Evolutionary conservation across 1,140 invertebrate genomes (phyloP), one percentile per base, ranked within the genome.

Genomic region (Batillaria attramentaria): DNA sequence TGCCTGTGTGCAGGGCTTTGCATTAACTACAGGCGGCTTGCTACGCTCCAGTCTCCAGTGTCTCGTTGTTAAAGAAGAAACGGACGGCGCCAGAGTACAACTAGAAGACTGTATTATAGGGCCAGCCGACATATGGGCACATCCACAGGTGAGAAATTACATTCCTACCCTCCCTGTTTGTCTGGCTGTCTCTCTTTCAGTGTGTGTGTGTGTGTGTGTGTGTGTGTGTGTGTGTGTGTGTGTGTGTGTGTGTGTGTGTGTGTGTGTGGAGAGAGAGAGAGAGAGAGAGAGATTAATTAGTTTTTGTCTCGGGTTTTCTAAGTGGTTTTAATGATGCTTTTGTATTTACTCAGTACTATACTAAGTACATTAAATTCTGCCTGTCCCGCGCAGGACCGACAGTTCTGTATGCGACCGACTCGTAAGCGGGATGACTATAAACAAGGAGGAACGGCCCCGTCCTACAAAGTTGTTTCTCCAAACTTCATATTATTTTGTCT

Each of bases 31-130:
- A 0, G 74, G 81, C 16, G 65, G 76, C 5, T 39, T 72, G n/a
- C 77, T 86, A 16, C 62, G 78, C n/a, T 79, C 84, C 35, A 72
- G 79, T 43, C 73, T 86, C 24, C 83, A 84, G 43, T 86, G 83
- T 79, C 78, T 86, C 4, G 81, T 83, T 20, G 77, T 81, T 18
- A 81, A 84, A 37, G 72, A 78, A 16, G 39, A 72, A 28, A 54
- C 68, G 35, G 31, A 72, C 1, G 62, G 74, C 8, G 79, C 76
- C 3, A 46, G 18, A 37, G 79, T 78, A 3, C 57, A 43, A 20
- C 57, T 86, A 10, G 77, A 84, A 39, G 81, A 79, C 28, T 86
- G 83, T 66, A 62, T 83, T 57, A 81, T 80, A 18, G 80, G 77
- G n/a, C 37, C 79, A 6, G 24, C 10, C 0, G 81, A 86, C 62